Base-by-base conservation (phyloP, 1,140 invertebrate genomes). In the Drosophila albomicans region DNA sequence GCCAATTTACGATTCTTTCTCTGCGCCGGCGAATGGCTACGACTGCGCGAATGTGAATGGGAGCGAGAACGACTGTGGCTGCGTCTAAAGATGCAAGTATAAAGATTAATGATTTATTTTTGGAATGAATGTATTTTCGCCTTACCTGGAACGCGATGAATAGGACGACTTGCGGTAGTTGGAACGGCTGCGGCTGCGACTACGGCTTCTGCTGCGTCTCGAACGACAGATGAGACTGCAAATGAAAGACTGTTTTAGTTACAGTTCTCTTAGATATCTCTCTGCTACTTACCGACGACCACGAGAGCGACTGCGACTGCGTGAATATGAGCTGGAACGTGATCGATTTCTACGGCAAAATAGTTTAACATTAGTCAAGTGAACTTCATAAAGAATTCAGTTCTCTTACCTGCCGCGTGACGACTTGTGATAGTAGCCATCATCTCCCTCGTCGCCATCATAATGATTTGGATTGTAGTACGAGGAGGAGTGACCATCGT, bases 271-370 rank as follows among this genome's bases (percentile, higher is more conserved):
- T 15, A 10, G 20, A 10, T 4, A 11, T 51, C 13, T 4, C 8
- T 10, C 10, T 7, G 13, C 20, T 58, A 81, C 81, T 82, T 73
- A 91, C 66, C 84, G 76, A 5, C 76, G 89, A 32, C 93, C 93
- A 5, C 93, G 81, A 5, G 93, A 93, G 11, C 91, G 92, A 16
- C 93, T 93, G 1, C 93, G 93, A 74, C 93, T 93, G 5, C 91
- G 78, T 0, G 91, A 91, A 57, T 92, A 82, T 1, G 89, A 89
- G 15, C 65, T 75, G 2, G 90, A 91, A 78, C 32, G 92, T 75
- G 81, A 71, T 82, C 94, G 43, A 93, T 81, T 69, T 92, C 94
- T 59, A 10, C 8, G 8, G 91, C 84, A 77, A 28, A 28, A 28
- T 10, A 1, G n/a, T 10, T 15, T 3, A 49, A 28, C 1, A 45